Percentiles rank a stretch among this genome's conserved stretches.
These are phyloP conservation scores for Anguilla megastoma DNA, from an alignment of 2,797 vertebrate genomes.

Conservation along the genomic window DNA sequence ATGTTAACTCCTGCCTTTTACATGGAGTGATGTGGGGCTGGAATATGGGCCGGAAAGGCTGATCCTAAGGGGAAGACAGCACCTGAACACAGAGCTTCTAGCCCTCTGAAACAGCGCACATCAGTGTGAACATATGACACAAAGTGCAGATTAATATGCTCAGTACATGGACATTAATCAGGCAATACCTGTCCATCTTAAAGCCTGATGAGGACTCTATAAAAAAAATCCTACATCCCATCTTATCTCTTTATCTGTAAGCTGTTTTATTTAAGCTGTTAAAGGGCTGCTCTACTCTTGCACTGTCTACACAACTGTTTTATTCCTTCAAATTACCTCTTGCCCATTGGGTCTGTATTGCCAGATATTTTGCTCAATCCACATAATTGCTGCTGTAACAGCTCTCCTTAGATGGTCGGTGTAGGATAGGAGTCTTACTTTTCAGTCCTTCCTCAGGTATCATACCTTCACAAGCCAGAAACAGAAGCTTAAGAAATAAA, in stretches of 20 bases:
- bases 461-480: conserved; percentile 19
- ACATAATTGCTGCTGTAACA: neutral
- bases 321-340: neutral
- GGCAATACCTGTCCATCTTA: neutral
- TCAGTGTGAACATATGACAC: neutral
- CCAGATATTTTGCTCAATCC: neutral
- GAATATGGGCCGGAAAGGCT: neutral
- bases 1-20: conserved; percentile 53
- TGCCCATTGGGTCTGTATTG: neutral
- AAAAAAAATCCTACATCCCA: neutral
- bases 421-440: neutral
- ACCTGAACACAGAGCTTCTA: neutral
- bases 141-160: neutral
- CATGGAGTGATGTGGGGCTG: too few species aligned
- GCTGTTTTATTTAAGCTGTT: neutral
- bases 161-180: neutral
- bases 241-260: neutral
- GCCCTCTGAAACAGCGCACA: neutral
- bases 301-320: neutral
- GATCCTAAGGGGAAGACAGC: neutral
- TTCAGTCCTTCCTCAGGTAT: conserved; percentile 14
- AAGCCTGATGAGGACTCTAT: neutral
- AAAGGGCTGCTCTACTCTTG: neutral
- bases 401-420: neutral
- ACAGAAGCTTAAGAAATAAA: conserved; percentile 65